phyloP scores from a whole-genome alignment of 2,797 vertebrate species.

The Spheniscus humboldti region DNA sequence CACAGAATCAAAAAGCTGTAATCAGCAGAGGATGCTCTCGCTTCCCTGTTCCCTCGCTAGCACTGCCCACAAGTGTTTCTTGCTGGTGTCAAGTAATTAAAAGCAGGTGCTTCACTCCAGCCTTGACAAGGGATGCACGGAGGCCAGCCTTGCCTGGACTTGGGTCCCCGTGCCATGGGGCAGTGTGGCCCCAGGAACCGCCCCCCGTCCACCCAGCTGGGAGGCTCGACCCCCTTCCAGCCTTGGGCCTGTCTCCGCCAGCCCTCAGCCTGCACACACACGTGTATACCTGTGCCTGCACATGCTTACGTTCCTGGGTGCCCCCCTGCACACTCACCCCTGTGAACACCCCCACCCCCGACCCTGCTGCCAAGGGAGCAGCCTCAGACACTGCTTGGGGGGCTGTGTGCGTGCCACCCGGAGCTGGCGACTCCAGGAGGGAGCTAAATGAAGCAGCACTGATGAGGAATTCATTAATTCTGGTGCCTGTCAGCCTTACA shows the following conservation, averaged over 20 bases:
- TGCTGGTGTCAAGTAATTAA: background rate
- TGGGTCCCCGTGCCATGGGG: background rate
- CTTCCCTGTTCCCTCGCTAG: background rate
- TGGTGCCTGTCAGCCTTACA: background rate
- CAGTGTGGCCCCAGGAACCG: background rate
- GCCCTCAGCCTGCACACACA: fast-evolving
- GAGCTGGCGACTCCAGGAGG: background rate
- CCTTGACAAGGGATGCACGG: fast-evolving
- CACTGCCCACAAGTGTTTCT: background rate
- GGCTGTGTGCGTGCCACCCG: background rate
- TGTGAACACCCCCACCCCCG: too few species aligned
- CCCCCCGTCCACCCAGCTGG: background rate
- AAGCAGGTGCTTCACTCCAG: background rate
- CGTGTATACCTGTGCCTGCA: background rate
- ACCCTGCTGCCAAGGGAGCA: background rate
- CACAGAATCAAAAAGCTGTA: background rate
- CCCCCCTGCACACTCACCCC: fast-evolving
- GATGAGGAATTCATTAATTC: conserved; percentile 4
- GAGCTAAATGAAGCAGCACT: background rate
- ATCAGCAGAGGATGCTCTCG: background rate
- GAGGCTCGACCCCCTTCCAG: background rate
- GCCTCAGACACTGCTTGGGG: background rate
- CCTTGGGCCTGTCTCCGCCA: background rate
- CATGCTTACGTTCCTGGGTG: fast-evolving
- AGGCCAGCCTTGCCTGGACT: background rate